A percentile compares a stretch with the other conserved stretches of the same genome.
Evolutionary conservation across 2,888 invertebrate species (phyloP).

Genomic region (Dilophus febrilis): DNA sequence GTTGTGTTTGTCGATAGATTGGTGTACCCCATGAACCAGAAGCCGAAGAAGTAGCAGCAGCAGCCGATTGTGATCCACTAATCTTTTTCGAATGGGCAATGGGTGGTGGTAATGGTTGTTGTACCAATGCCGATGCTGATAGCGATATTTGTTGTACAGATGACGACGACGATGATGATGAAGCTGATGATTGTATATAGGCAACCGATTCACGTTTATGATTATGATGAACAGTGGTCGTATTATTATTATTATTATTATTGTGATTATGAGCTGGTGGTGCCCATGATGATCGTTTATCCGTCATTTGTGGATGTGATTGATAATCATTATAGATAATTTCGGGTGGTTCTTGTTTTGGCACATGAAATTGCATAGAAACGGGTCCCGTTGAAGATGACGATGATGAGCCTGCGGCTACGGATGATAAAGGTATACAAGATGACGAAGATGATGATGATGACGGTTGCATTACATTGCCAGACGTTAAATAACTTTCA

Average conservation of each 20-base stretch:
- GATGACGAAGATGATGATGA: constrained; percentile 7
- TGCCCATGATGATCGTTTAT: constrained; percentile 31
- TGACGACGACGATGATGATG: constrained; percentile 27
- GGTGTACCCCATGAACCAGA: constrained; percentile 24
- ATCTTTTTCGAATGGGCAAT: constrained; percentile 30
- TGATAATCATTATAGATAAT: constrained; percentile 27
- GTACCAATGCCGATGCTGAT: too few species aligned
- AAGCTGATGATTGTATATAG: constrained; percentile 12
- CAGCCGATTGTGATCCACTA: too few species aligned
- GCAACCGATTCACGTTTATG: constrained; percentile 28
- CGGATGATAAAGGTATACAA: constrained; percentile 31
- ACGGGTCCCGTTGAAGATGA: constrained; percentile 1
- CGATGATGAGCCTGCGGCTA: constrained; percentile 19
- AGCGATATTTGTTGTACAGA: constrained; percentile 17
- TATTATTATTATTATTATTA: too few species aligned
- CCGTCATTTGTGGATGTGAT: constrained; percentile 20
- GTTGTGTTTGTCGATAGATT: constrained; percentile 31
- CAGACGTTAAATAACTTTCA: constrained; percentile 43
- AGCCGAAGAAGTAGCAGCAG: constrained; percentile 12
- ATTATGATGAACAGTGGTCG: too few species aligned
- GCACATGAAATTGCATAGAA: constrained; percentile 24
- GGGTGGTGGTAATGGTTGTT: constrained; percentile 23
- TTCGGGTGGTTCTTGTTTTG: constrained; percentile 30
- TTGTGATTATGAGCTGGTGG: constrained; percentile 32
- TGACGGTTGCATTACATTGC: too few species aligned